These are phyloP conservation scores for Macropodus opercularis DNA, from an alignment of 2,797 vertebrate genomes.

Conservation along the genomic window DNA sequence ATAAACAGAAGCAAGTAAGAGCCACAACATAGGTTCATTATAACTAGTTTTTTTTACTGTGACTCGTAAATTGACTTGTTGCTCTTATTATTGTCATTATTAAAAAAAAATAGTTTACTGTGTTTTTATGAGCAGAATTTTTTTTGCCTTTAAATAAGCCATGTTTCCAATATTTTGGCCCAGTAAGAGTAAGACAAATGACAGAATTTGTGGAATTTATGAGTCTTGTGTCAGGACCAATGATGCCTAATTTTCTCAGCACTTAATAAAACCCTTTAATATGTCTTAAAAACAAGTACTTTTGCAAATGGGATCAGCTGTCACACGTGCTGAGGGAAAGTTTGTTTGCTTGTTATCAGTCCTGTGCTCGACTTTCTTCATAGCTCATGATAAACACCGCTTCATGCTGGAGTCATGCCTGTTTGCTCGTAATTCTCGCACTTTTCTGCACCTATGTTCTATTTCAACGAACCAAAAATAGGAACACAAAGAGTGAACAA, in stretches of 20 bases:
- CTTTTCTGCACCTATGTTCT: conserved; percentile 62
- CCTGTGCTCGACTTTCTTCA: conserved; percentile 27
- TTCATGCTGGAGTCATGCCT: conserved; percentile 59
- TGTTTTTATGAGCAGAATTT: too few species aligned
- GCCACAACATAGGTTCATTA: neutral
- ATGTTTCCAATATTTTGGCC: conserved; percentile 33
- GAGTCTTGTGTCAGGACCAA: conserved; percentile 47
- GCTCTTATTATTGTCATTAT: neutral
- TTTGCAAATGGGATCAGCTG: conserved; percentile 28
- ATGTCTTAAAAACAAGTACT: conserved; percentile 23
- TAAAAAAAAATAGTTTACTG: conserved; percentile 11
- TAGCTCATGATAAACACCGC: conserved; percentile 48
- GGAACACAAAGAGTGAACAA: conserved; percentile 47
- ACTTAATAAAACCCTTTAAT: conserved; percentile 29
- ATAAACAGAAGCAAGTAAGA: conserved; percentile 15
- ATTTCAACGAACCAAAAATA: conserved; percentile 69
- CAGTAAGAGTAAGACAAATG: conserved; percentile 21
- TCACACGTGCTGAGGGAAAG: conserved; percentile 24
- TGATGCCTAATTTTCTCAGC: conserved; percentile 22
- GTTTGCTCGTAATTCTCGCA: conserved; percentile 62
- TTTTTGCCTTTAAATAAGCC: too few species aligned
- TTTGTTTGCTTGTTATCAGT: neutral
- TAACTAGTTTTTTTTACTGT: neutral
- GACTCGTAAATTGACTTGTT: neutral
- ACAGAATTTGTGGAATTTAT: conserved; percentile 41